Evolutionary conservation across 2,888 invertebrate genomes (phyloP).

Genomic region (Didymodactylos carnosus): DNA sequence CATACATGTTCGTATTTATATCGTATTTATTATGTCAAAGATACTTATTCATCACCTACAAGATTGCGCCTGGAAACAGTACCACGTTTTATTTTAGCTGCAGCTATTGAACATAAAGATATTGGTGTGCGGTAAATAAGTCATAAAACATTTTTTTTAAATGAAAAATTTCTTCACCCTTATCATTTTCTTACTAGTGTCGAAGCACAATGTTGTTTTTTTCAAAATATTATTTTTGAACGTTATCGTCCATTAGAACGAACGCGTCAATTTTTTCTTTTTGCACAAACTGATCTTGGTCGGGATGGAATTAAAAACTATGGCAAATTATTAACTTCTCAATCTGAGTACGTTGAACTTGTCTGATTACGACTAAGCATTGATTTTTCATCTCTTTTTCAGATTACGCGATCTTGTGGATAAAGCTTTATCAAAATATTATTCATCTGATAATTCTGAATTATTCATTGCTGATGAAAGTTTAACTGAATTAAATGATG

Average conservation of each 20-base stretch:
- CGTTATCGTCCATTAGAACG: neutral
- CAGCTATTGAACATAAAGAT: neutral
- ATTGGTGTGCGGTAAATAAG: neutral
- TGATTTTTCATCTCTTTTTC: too few species aligned
- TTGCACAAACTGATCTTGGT: neutral
- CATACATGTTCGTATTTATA: neutral
- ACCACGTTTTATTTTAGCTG: neutral
- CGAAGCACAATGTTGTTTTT: neutral
- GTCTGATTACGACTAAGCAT: too few species aligned
- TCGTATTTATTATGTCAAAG: neutral
- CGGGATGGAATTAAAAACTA: neutral
- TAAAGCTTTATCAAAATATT: neutral
- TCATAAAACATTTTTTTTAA: neutral
- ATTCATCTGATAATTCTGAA: neutral
- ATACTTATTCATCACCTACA: neutral
- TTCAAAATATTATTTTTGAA: neutral
- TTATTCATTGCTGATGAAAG: neutral
- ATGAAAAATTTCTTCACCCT: neutral
- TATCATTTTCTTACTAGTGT: too few species aligned
- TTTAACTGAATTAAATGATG: neutral
- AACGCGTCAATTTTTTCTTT: neutral
- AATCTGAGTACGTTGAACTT: neutral
- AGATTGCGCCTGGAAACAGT: neutral
- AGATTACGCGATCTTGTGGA: neutral
- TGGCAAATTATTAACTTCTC: neutral